These are phyloP conservation scores for Monodelphis domestica DNA, from an alignment of 2,797 vertebrate genomes.

Conservation along the genomic window DNA sequence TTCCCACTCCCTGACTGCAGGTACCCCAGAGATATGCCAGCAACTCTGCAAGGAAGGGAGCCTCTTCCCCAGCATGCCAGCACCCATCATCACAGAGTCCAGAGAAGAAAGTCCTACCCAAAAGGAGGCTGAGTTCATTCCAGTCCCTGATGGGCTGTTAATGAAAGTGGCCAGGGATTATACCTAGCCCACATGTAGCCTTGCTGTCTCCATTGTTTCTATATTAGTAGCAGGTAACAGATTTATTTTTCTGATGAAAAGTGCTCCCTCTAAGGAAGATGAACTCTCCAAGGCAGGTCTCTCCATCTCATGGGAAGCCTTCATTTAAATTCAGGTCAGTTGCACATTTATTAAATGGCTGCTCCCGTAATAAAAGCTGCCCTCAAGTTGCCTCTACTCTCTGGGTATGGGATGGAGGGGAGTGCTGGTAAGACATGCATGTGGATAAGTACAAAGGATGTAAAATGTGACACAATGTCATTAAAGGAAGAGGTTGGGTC, in stretches of 20 bases:
- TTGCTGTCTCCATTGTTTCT: conserved; percentile 41
- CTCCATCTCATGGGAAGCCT: conserved; percentile 6
- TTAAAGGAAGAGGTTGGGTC: not conserved
- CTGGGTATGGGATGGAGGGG: not conserved
- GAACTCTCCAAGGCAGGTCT: conserved; percentile 2
- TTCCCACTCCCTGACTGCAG: not conserved
- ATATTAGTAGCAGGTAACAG: conserved; percentile 15
- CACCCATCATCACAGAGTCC: conserved; percentile 58
- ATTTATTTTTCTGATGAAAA: conserved; percentile 45
- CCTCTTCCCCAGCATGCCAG: not conserved
- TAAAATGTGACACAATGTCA: not conserved
- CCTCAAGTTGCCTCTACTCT: not conserved
- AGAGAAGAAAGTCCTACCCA: conserved; percentile 54
- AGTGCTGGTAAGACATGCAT: too few species aligned
- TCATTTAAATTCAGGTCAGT: conserved; percentile 9
- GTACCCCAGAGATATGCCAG: conserved; percentile 36
- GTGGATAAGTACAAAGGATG: not conserved
- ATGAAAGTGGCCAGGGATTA: conserved; percentile 23
- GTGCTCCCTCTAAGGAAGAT: conserved; percentile 2
- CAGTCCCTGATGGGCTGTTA: not conserved
- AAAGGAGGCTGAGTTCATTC: not conserved
- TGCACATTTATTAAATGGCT: not conserved
- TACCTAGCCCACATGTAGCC: not conserved
- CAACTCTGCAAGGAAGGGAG: conserved; percentile 60
- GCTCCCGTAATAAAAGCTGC: not conserved